Evolutionary conservation across 1,140 invertebrate species (phyloP).

Genomic region (Whitmania pigra): DNA sequence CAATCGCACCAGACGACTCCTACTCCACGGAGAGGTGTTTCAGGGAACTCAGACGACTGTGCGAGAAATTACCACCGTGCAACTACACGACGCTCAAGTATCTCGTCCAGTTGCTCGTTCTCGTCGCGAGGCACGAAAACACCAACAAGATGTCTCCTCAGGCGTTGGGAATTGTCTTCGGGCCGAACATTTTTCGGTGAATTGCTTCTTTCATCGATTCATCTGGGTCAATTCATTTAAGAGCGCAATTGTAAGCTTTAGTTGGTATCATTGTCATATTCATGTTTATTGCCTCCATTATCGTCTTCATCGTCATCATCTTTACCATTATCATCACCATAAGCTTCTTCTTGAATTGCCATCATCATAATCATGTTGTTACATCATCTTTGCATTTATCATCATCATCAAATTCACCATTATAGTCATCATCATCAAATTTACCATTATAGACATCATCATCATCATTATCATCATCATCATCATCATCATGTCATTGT

Average conservation of each 20-base stretch:
- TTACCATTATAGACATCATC: too few species aligned
- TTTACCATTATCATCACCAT: too few species aligned
- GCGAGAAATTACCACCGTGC: constrained; percentile 34
- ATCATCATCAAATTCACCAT: too few species aligned
- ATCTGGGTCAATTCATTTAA: too few species aligned
- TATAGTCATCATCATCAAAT: too few species aligned
- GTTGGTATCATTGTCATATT: neutral
- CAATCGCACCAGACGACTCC: neutral
- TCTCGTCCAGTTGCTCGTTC: constrained; percentile 37
- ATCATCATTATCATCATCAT: too few species aligned
- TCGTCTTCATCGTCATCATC: too few species aligned
- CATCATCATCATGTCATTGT: too few species aligned
- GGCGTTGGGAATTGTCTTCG: constrained; percentile 44
- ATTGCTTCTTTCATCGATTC: neutral
- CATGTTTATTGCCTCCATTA: too few species aligned
- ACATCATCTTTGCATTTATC: too few species aligned
- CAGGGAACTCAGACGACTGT: constrained; percentile 26
- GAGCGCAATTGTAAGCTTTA: neutral
- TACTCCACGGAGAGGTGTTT: constrained; percentile 17
- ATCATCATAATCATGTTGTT: too few species aligned
- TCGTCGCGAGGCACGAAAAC: constrained; percentile 37
- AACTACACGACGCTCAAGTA: constrained; percentile 41
- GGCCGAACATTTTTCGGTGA: constrained; percentile 45
- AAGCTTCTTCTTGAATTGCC: too few species aligned
- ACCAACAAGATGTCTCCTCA: constrained; percentile 43